Conservation (phyloP, 2,888 invertebrate species). For the Harpalus rubripes region DNA sequence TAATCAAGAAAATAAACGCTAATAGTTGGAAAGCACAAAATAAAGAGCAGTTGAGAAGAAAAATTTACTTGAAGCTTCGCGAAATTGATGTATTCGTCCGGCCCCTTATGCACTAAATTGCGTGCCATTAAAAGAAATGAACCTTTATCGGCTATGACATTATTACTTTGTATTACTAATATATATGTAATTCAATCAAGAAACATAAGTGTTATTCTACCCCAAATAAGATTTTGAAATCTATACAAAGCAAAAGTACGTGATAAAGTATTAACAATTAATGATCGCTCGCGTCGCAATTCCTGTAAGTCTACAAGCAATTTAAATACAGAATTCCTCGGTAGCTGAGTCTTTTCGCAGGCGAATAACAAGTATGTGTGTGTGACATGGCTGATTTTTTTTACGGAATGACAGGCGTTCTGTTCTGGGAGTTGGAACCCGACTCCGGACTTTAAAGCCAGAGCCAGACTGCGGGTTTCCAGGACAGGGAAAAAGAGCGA, state of each 20-base stretch:
- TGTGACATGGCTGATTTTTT: constrained; percentile 46
- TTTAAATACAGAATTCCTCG: constrained; percentile 29
- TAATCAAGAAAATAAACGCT: too few species aligned
- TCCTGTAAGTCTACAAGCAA: constrained; percentile 9
- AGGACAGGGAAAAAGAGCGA: not conserved
- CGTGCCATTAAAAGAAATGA: too few species aligned
- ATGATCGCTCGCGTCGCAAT: not conserved
- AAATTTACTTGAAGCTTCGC: not conserved
- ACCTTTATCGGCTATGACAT: too few species aligned
- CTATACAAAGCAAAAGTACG: not conserved
- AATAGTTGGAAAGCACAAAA: too few species aligned
- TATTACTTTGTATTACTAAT: too few species aligned
- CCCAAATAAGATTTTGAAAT: not conserved
- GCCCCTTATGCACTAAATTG: too few species aligned
- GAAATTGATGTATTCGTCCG: too few species aligned
- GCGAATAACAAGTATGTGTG: constrained; percentile 42
- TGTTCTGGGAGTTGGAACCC: constrained; percentile 42
- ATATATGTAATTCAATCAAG: too few species aligned
- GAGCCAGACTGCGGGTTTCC: not conserved
- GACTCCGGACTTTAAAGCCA: constrained; percentile 25
- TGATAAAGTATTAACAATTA: not conserved
- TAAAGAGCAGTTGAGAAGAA: not conserved
- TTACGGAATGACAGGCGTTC: constrained; percentile 37
- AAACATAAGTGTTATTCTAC: not conserved
- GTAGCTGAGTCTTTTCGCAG: constrained; percentile 16